Conservation (phyloP, 2,888 invertebrate genomes). For the Orgyia antiqua region DNA sequence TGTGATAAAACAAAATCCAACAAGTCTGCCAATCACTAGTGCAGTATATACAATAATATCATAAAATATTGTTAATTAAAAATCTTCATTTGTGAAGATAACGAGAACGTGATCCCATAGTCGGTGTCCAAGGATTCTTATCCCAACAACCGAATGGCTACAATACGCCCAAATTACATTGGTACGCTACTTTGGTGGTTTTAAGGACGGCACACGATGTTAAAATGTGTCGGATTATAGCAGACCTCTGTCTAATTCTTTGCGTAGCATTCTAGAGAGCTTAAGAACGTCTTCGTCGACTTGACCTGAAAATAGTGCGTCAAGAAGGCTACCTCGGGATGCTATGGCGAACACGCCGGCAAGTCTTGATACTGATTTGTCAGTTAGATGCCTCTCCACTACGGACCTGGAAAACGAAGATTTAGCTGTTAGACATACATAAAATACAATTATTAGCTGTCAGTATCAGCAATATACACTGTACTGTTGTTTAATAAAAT, state of each 20-base stretch:
- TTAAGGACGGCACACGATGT: slow-evolving; percentile 54
- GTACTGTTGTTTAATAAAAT: too few species aligned
- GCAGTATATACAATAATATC: slow-evolving; percentile 33
- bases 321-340: slow-evolving; percentile 61
- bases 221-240: slow-evolving; percentile 46
- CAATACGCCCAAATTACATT: slow-evolving; percentile 32
- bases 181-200: slow-evolving; percentile 39
- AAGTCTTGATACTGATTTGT: slow-evolving; percentile 88
- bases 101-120: slow-evolving; percentile 54
- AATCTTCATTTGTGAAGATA: slow-evolving; percentile 70
- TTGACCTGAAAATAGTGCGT: slow-evolving; percentile 63
- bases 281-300: slow-evolving; percentile 65
- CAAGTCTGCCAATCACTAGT: too few species aligned
- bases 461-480: too few species aligned
- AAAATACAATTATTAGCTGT: too few species aligned
- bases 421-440: too few species aligned
- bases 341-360: slow-evolving; percentile 84
- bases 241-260: slow-evolving; percentile 65
- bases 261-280: slow-evolving; percentile 65
- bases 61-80: slow-evolving; percentile 29
- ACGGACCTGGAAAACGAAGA: slow-evolving; percentile 77
- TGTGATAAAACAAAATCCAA: too few species aligned
- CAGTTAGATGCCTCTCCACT: slow-evolving; percentile 88
- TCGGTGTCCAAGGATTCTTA: slow-evolving; percentile 23
- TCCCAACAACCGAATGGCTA: slow-evolving; percentile 12